Evolutionary conservation across 2,113 vertebrate species (phyloP), one percentile per base, ranked within the genome.

Genomic region (Hippopotamus amphibius): DNA sequence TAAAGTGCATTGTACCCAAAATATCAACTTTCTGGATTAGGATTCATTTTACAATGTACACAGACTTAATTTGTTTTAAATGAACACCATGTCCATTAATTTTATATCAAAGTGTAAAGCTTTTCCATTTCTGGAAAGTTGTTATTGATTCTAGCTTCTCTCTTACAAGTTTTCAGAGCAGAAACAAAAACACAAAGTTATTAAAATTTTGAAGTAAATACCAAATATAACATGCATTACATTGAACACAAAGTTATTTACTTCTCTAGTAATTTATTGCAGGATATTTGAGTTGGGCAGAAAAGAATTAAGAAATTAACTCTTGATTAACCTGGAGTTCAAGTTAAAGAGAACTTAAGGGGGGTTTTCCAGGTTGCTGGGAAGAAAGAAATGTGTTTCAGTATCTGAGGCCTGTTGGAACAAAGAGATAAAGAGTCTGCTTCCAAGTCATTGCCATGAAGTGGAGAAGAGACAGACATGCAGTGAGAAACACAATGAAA

Each of bases 291-390:
- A 95, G 19, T n/a, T 10, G 8, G 17, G 30, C 7, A 79, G 69
- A 69, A 92, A 82, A 82, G 9, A 77, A 22, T 87, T 90, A 69
- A 88, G 33, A 96, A 82, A 68, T 82, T 81, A 55, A 93, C n/a
- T 84, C n/a, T 85, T n/a, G 92, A 88, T 90, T 94, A 96, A 74
- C 28, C 37, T 95, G 46, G 41, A 96, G 90, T 97, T 96, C 69
- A 93, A 61, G 4, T 61, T 69, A 30, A 97, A 90, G 41, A 65
- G 57, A 94, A 90, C 11, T 83, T 53, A 79, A 66, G 11, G 50
- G 15, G 19, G 33, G 8, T 30, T 88, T 83, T n/a, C 80, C 69
- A 63, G 46, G 22, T 80, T 88, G 28, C 46, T 37, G 3, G 26
- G 30, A 65, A 59, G 26, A 77, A 96, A 80, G 68, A 41, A 88